These are phyloP conservation scores for Tachystola acroxantha DNA, from an alignment of 2,888 invertebrate genomes.

Conservation along the genomic window DNA sequence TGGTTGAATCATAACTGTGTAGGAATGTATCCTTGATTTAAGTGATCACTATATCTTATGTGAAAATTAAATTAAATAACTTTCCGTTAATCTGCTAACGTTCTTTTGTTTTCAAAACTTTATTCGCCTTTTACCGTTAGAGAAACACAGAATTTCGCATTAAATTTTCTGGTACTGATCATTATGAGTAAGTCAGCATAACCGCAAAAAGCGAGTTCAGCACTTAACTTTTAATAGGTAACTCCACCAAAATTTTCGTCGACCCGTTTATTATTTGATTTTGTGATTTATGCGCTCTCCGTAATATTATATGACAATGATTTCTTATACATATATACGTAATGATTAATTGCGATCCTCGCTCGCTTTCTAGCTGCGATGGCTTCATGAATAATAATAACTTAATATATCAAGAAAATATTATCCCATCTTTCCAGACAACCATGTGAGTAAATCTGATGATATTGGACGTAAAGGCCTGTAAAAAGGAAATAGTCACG, in stretches of 20 bases:
- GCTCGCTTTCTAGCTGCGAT: slow-evolving; percentile 9
- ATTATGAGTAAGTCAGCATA: slow-evolving; percentile 22
- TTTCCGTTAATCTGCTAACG: not conserved
- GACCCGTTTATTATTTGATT: slow-evolving; percentile 22
- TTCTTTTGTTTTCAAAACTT: slow-evolving; percentile 7
- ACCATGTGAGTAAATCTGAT: not conserved
- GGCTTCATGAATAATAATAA: slow-evolving; percentile 13
- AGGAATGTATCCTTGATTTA: too few relatives aligned
- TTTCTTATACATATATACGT: slow-evolving; percentile 8
- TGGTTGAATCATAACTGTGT: too few relatives aligned
- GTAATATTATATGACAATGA: slow-evolving; percentile 16
- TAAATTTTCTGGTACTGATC: slow-evolving; percentile 19
- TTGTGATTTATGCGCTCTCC: slow-evolving; percentile 19
- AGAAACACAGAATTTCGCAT: slow-evolving; percentile 1
- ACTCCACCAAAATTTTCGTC: slow-evolving; percentile 11
- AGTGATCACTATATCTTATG: too few relatives aligned
- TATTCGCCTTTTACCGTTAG: slow-evolving; percentile 1
- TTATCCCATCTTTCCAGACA: slow-evolving; percentile 5
- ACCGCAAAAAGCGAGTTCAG: slow-evolving; percentile 20
- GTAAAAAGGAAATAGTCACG: not conserved
- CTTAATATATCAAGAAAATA: slow-evolving; percentile 8
- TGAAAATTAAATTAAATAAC: too few relatives aligned
- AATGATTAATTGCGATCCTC: slow-evolving; percentile 17
- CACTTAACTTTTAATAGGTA: slow-evolving; percentile 22
- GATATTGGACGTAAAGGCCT: not conserved